Evolutionary conservation across 2,888 invertebrate species (phyloP).

Genomic region (Eilema griseolum): DNA sequence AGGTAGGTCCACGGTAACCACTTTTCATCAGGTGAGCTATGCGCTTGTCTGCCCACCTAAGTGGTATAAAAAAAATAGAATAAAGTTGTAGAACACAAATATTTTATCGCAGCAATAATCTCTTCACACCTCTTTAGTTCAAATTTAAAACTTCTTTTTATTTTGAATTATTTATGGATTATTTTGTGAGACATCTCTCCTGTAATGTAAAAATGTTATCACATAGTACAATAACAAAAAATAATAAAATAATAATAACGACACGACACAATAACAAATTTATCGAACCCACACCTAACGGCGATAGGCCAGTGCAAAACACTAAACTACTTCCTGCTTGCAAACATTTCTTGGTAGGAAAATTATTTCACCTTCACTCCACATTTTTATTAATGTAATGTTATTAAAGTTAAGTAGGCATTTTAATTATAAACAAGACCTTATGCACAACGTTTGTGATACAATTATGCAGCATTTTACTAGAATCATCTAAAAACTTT

Average conservation of each 20-base stretch:
- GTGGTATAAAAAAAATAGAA: no score
- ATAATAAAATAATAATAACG: neutral
- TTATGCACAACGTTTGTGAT: slow-evolving; percentile 56
- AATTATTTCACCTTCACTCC: slow-evolving; percentile 58
- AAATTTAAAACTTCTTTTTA: no score
- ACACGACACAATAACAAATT: neutral
- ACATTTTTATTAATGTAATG: slow-evolving; percentile 45
- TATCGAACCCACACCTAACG: neutral
- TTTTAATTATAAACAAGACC: slow-evolving; percentile 57
- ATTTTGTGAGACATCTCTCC: no score
- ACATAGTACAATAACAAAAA: neutral
- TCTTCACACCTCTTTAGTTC: neutral
- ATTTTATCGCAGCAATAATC: no score
- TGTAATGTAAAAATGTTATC: neutral
- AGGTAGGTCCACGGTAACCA: no score
- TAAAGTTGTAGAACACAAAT: no score
- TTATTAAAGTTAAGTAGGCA: slow-evolving; percentile 44
- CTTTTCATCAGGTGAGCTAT: no score
- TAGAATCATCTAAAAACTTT: slow-evolving; percentile 64
- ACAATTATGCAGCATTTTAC: slow-evolving; percentile 60
- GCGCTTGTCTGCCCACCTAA: no score
- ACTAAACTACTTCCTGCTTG: slow-evolving; percentile 43
- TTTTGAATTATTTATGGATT: no score
- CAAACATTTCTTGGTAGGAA: slow-evolving; percentile 31
- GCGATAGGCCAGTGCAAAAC: slow-evolving; percentile 19